These are phyloP conservation scores for Hemitrygon akajei DNA, from an alignment of 2,797 vertebrate species.

Conservation along the genomic window DNA sequence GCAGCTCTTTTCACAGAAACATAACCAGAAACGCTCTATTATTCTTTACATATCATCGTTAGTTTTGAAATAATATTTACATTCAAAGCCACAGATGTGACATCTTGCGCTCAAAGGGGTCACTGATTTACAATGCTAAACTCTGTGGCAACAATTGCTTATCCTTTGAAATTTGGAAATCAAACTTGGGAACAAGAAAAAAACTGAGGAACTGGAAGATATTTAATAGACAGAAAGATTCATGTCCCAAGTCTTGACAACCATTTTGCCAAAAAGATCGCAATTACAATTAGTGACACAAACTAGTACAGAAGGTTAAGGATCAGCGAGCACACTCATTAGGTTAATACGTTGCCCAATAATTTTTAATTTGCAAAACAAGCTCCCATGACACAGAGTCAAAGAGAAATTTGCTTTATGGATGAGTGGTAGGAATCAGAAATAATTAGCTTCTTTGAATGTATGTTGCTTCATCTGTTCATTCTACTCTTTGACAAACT, in stretches of 20 bases:
- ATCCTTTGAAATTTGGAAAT: neutral
- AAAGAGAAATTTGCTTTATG: neutral
- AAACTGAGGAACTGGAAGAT: neutral
- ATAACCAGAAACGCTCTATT: neutral
- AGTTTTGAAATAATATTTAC: neutral
- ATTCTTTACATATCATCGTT: neutral
- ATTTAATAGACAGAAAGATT: neutral
- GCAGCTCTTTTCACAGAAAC: neutral
- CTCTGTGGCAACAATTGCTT: neutral
- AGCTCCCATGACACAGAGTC: slow-evolving; percentile 18
- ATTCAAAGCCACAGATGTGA: neutral
- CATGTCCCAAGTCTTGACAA: neutral
- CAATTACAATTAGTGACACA: neutral
- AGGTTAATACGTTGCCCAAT: slow-evolving; percentile 13
- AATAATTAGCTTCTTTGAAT: neutral
- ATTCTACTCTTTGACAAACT: neutral
- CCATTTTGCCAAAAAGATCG: neutral
- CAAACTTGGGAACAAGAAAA: neutral
- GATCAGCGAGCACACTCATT: neutral
- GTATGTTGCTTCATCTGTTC: neutral
- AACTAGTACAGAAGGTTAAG: neutral
- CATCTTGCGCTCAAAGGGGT: too few relatives aligned
- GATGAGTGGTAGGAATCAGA: neutral
- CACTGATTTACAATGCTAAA: too few relatives aligned
- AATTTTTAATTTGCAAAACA: slow-evolving; percentile 10